phyloP scores from a whole-genome alignment of 2,888 invertebrate species.

The Yponomeuta cagnagella region DNA sequence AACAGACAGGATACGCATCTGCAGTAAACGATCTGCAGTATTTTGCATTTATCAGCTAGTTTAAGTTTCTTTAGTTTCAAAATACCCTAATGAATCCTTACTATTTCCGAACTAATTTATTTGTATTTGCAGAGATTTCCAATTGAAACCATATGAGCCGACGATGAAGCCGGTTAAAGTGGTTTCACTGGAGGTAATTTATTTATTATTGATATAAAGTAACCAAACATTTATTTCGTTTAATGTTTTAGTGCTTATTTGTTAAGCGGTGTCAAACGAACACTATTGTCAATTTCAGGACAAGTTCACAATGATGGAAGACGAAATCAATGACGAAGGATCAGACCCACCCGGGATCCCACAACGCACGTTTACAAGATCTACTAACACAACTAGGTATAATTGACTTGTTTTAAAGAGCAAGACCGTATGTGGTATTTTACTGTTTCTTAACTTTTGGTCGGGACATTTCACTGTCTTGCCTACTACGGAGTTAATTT shows the following conservation, averaged over 20 bases:
- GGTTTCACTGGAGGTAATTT: not conserved
- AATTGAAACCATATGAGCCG: conserved; percentile 44
- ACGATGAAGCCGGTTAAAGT: conserved; percentile 27
- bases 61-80: too few species aligned
- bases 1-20: not conserved
- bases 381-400: not conserved
- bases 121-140: conserved; percentile 41
- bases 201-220: not conserved
- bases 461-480: too few species aligned
- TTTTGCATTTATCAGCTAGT: too few species aligned
- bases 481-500: too few species aligned
- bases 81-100: too few species aligned
- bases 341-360: not conserved
- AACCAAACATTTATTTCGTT: too few species aligned
- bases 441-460: too few species aligned
- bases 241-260: not conserved
- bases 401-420: too few species aligned
- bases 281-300: not conserved
- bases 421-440: too few species aligned
- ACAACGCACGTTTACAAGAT: not conserved
- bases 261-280: not conserved
- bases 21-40: too few species aligned
- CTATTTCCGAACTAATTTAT: not conserved
- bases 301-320: not conserved
- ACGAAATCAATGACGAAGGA: not conserved